These are phyloP conservation scores for Zootoca vivipara DNA, from an alignment of 2,113 vertebrate species.

Conservation along the genomic window DNA sequence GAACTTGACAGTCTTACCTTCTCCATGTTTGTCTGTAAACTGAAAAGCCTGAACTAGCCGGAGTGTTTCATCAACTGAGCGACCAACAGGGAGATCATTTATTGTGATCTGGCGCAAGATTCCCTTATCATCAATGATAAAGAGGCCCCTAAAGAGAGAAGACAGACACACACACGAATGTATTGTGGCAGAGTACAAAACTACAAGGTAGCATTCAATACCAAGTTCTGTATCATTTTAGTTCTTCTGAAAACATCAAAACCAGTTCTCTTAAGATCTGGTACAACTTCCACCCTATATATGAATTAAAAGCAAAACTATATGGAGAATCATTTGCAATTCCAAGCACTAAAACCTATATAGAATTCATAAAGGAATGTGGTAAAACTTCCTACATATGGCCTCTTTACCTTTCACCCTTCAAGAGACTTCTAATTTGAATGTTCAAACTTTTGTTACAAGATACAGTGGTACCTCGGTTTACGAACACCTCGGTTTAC, in stretches of 20 bases:
- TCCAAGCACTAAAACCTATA: neutral
- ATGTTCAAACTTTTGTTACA: too few relatives aligned
- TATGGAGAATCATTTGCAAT: neutral
- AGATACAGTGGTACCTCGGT: too few relatives aligned
- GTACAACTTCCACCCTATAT: neutral
- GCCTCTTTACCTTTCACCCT: neutral
- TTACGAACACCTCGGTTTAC: too few relatives aligned
- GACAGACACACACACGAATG: neutral
- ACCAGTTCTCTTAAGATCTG: neutral
- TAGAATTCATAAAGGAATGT: neutral
- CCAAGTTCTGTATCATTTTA: neutral
- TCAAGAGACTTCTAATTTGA: neutral
- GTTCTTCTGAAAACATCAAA: neutral
- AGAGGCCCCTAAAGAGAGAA: constrained; percentile 84
- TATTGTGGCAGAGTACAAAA: neutral
- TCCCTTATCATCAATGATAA: constrained; percentile 95
- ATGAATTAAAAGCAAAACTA: too few relatives aligned
- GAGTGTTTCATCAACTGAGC: constrained; percentile 93
- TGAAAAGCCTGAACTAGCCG: constrained; percentile 97
- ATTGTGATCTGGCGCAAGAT: constrained; percentile 96
- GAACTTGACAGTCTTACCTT: constrained; percentile 82
- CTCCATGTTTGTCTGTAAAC: constrained; percentile 96
- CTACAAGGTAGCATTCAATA: neutral
- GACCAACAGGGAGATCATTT: constrained; percentile 98
- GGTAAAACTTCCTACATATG: neutral